Conservation (phyloP, 2,113 vertebrate genomes). For the Perca fluviatilis region DNA sequence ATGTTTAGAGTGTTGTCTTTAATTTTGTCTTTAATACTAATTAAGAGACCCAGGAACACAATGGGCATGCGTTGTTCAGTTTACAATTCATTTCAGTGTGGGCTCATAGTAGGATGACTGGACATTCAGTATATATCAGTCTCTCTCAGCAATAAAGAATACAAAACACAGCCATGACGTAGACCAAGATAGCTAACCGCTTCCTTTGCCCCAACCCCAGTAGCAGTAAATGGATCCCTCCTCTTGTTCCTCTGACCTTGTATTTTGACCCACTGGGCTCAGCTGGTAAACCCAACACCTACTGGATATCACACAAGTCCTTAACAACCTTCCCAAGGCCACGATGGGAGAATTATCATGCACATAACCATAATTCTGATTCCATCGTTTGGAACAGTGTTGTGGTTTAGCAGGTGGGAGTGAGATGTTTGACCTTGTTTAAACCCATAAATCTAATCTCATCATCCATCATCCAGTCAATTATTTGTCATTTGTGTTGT, state of each 20-base stretch:
- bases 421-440: conserved; percentile 84
- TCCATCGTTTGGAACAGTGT: conserved; percentile 66
- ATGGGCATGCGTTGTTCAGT: neutral
- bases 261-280: conserved; percentile 75
- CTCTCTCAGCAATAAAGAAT: neutral
- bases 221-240: conserved; percentile 57
- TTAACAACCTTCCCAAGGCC: conserved; percentile 82
- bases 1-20: neutral
- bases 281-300: conserved; percentile 79
- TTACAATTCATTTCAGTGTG: neutral
- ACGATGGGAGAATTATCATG: conserved; percentile 77
- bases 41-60: neutral
- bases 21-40: neutral
- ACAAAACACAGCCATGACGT: conserved; percentile 1
- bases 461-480: conserved; percentile 83
- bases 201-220: conserved; percentile 24
- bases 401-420: conserved; percentile 80
- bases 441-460: conserved; percentile 83
- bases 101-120: conserved; percentile 8
- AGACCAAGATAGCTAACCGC: conserved; percentile 25
- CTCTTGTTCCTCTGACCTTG: conserved; percentile 78
- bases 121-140: neutral
- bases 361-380: conserved; percentile 79
- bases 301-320: conserved; percentile 79
- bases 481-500: conserved; percentile 84